Evolutionary conservation across 2,888 invertebrate species (phyloP).

Genomic region (Diploptera punctata): DNA sequence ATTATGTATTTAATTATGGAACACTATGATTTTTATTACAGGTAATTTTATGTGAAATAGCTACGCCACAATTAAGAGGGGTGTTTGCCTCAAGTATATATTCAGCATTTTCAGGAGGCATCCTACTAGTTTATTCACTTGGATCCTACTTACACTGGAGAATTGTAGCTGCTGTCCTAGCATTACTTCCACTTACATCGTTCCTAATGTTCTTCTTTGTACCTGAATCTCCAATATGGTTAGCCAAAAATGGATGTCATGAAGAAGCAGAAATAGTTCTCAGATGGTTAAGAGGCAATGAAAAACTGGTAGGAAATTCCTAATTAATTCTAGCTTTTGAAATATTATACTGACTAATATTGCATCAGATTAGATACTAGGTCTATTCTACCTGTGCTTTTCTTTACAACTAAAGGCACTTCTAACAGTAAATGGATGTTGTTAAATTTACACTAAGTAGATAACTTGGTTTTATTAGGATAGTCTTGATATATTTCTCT

Average conservation of each 20-base stretch:
- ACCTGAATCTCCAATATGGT: conserved; percentile 80
- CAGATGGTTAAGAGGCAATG: conserved; percentile 55
- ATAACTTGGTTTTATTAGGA: too few species aligned
- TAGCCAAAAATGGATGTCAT: conserved; percentile 65
- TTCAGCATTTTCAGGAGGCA: conserved; percentile 77
- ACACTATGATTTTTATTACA: conserved; percentile 54
- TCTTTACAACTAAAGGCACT: too few species aligned
- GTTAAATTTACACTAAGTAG: too few species aligned
- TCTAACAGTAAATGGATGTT: too few species aligned
- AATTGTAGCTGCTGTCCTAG: conserved; percentile 68
- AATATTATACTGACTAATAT: too few species aligned
- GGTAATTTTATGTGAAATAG: conserved; percentile 79
- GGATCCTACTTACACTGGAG: conserved; percentile 75
- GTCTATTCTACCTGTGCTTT: too few species aligned
- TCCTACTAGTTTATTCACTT: conserved; percentile 73
- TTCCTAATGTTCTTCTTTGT: conserved; percentile 67
- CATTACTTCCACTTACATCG: conserved; percentile 65
- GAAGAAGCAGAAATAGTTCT: conserved; percentile 64
- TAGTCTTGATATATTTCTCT: too few species aligned
- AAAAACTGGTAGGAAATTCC: conserved; percentile 50
- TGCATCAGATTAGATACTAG: too few species aligned
- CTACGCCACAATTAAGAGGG: conserved; percentile 74
- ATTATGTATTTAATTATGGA: too few species aligned
- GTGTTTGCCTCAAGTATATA: conserved; percentile 74
- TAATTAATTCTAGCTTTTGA: too few species aligned